Base-by-base conservation (phyloP, 2,888 invertebrate genomes). In the Aporophyla lueneburgensis region DNA sequence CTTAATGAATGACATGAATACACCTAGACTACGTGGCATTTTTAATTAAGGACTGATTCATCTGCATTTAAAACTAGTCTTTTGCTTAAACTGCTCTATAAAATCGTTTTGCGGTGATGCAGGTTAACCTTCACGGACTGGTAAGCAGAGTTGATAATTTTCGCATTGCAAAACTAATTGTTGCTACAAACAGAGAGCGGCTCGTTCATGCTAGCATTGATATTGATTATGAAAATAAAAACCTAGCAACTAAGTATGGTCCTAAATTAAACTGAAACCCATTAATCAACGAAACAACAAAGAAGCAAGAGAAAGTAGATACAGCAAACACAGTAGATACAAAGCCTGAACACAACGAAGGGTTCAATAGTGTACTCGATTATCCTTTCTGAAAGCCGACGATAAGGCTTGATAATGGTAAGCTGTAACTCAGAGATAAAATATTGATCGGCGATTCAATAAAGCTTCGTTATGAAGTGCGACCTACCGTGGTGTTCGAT, bases 371-470 rank as follows among this genome's bases (percentile, higher is more conserved):
- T 79, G 85, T 85, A 87, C 80, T 89, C 82, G 85, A 88, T 89
- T 88, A 89, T 85, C 87, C 83, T 87, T 87, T 91, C 86, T 88
- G 80, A 89, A 87, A 88, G 85, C 84, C 79, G 62, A 74, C 81
- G 89, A 88, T 89, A 91, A 90, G 89, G 86, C 83, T 84, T 85
- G 88, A 89, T 90, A 89, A 86, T 86, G 70, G 83, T 78, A 78
- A 86, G 76, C 77, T 83, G 78, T 74, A 75, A 83, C 79, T 81
- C 74, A 79, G 71, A 87, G 92, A 93, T 93, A 93, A 92, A 91
- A 90, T 92, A 93, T 92, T 89, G 92, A 92, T 91, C 89, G 88
- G 76, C 85, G 89, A 90, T 87, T 91, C 91, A 92, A 92, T 92
- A 92, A 93, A 93, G 90, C 87, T 89, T 89, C 84, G 88, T 89